Evolutionary conservation across 2,113 vertebrate species (phyloP), one percentile per base, ranked within the genome.

Genomic region (Eulemur macaco): DNA sequence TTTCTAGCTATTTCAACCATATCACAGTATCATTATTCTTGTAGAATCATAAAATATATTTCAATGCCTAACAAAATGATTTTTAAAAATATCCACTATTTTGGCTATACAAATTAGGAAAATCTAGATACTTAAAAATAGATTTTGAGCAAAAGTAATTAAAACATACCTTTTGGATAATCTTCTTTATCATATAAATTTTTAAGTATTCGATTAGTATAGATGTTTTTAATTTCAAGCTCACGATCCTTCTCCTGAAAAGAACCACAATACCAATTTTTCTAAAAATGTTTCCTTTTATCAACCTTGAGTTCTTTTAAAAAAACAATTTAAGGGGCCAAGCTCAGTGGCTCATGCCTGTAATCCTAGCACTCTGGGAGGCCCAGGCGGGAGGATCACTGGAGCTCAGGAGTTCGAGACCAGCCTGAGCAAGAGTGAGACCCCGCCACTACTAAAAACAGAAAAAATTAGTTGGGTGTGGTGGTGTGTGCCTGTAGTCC

Each of bases 221-320:
- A 99, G 97, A 99, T 99, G 74, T 99, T 99, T 97, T 94, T 97
- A 60, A 97, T 86, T 34, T 98, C 97, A 66, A 99, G 98, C 31
- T 98, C 98, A 0, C 97, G 95, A 47, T 98, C 98, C 87, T 98
- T 99, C 88, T 99, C 99, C 99, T 99, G 68, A 94, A 91, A 96
- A 97, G 97, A 97, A 82, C 45, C 80, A 88, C 71, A 91, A 80
- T 37, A 95, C 5, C 54, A 27, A 3, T 34, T 52, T 95, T 76
- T 77, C 58, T 66, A 0, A 68, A 20, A 54, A 82, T 45, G 37
- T n/a, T 88, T 95, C 69, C n/a, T 89, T 80, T 90, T 42, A 47
- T n/a, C 54, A n/a, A 45, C 37, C 6, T 89, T 31, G 42, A 64
- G 77, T 88, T 91, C 42, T 78, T 91, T 58, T 73, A 73, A 60